These are phyloP conservation scores for Prietella phreatophila DNA, from an alignment of 2,113 vertebrate species.

Conservation along the genomic window DNA sequence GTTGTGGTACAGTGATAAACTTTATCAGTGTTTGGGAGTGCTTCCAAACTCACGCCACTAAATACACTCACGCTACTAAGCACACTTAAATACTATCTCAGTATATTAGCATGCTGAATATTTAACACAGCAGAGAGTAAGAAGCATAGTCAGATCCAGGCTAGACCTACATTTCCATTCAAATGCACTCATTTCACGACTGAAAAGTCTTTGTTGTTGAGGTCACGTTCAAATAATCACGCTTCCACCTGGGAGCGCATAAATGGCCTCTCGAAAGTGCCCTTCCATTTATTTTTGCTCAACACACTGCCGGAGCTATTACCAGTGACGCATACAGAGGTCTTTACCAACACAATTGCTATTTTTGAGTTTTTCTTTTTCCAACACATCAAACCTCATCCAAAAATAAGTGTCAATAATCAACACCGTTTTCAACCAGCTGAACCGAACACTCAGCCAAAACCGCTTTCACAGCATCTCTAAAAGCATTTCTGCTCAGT, in stretches of 20 bases:
- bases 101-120: background rate
- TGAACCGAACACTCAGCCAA: background rate
- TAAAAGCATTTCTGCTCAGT: background rate
- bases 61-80: conserved; percentile 21
- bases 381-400: background rate
- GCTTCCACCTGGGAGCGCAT: background rate
- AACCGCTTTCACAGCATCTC: background rate
- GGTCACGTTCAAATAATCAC: conserved; percentile 20
- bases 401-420: background rate
- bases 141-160: background rate
- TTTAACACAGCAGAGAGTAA: background rate
- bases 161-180: background rate
- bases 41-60: conserved; percentile 41
- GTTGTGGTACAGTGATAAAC: conserved; percentile 71
- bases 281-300: conserved; percentile 27
- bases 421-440: background rate
- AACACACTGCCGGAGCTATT: background rate
- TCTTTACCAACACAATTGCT: conserved; percentile 12
- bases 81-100: background rate
- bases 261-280: conserved; percentile 5
- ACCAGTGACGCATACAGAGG: background rate
- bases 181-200: background rate
- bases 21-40: conserved; percentile 69
- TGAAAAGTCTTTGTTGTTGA: background rate
- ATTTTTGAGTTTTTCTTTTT: conserved; percentile 1